These are phyloP conservation scores for Uria aalge DNA, from an alignment of 2,113 vertebrate genomes.

Conservation along the genomic window DNA sequence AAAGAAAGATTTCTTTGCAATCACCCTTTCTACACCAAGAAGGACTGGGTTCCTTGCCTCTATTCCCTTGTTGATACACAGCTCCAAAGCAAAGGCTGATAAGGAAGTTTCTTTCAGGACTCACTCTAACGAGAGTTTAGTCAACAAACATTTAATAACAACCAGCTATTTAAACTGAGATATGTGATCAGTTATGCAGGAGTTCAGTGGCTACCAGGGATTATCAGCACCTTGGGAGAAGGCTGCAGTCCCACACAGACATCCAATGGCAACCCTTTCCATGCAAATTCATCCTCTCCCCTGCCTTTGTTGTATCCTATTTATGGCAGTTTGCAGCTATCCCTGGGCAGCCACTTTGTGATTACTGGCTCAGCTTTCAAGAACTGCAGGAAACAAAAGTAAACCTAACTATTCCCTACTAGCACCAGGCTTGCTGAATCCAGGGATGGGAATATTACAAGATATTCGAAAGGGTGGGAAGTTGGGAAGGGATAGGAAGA, in stretches of 20 bases:
- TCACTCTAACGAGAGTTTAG: neutral
- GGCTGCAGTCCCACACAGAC: neutral
- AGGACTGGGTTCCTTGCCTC: neutral
- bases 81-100: slow-evolving; percentile 11
- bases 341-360: slow-evolving; percentile 45
- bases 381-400: slow-evolving; percentile 68
- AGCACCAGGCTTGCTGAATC: slow-evolving; percentile 39
- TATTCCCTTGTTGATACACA: neutral
- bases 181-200: slow-evolving; percentile 9
- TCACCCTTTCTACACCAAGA: neutral
- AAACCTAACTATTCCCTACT: slow-evolving; percentile 30
- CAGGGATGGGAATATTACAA: neutral
- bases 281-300: neutral
- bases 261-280: neutral
- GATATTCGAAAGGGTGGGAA: neutral
- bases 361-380: slow-evolving; percentile 73
- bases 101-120: neutral
- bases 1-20: slow-evolving; percentile 1
- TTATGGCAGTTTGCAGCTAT: slow-evolving; percentile 35
- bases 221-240: slow-evolving; percentile 44
- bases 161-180: slow-evolving; percentile 16
- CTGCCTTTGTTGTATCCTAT: slow-evolving; percentile 6
- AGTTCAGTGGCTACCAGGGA: slow-evolving; percentile 13
- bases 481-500: neutral
- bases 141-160: neutral